Evolutionary conservation across 2,113 vertebrate genomes (phyloP), one percentile per base, ranked within the genome.

Genomic region (Machaerirhynchus nigripectus): DNA sequence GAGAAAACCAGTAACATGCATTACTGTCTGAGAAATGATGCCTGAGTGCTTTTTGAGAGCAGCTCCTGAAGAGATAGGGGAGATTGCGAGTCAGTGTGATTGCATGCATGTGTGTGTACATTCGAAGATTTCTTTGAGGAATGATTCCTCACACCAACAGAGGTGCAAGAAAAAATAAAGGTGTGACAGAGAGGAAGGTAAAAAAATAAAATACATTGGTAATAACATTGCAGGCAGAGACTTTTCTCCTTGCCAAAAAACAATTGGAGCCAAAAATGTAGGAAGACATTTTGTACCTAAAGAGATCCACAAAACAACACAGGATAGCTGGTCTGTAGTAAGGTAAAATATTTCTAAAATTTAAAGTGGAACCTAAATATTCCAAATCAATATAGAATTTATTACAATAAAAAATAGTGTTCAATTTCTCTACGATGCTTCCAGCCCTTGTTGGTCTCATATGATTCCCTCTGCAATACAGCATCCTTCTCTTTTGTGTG

Each of bases 401-500:
- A 53, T 59, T 65, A 39, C 21, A 82, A 82, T 60, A 81, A 90
- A 63, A 96, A 82, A 50, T 19, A 59, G 27, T 13, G 19, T 68
- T 94, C 20, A 14, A 31, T 57, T 93, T 83, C 63, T 90, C 74
- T 67, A 15, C 12, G 24, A 35, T 69, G 61, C 21, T 40, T 83
- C 13, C 23, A 67, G 46, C 2, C 40, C n/a, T 81, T 55, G 7
- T 6, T 67, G 37, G 13, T 75, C 35, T 90, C 37, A n/a, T 71
- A 64, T 18, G 35, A 78, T 49, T 64, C 26, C 20, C 22, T 64
- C 75, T 91, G 50, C 28, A 68, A 80, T 37, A 94, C 26, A 61
- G 44, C 17, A 14, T 83, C 76, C 65, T 95, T 91, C 83, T 83
- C 61, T 65, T 94, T 94, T 86, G 57, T 92, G 71, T 96, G 95